phyloP scores from a whole-genome alignment of 2,113 vertebrate species.

The Egretta garzetta region DNA sequence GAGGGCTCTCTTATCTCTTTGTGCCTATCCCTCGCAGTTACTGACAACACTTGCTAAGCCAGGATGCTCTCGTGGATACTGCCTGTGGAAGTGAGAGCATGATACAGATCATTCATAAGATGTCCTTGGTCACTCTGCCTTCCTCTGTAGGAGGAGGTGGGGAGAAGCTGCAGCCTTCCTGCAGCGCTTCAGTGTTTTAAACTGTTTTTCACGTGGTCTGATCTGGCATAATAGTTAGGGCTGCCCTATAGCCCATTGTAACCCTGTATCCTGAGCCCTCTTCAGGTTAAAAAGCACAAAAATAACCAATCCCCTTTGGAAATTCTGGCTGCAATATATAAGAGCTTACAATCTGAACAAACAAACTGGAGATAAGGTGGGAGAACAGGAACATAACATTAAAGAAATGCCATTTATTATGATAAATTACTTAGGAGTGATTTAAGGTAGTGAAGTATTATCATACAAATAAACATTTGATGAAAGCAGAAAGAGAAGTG shows the following conservation, averaged over 20 bases:
- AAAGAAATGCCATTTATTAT: conserved; percentile 24
- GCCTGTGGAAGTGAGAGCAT: background rate
- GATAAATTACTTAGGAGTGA: background rate
- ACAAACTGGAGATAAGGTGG: background rate
- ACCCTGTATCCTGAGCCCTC: background rate
- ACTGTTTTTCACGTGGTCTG: background rate
- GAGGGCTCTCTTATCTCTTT: background rate
- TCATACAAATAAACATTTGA: conserved; percentile 48
- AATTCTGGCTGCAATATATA: background rate
- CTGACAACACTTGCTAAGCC: background rate
- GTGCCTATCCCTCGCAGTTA: background rate
- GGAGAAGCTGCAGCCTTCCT: background rate
- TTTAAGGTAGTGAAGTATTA: conserved; percentile 10
- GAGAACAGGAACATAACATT: background rate
- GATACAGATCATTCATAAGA: background rate
- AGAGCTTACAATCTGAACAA: background rate
- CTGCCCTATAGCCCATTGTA: background rate
- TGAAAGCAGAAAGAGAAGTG: conserved; percentile 24
- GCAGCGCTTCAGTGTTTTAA: background rate
- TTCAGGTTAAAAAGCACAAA: background rate
- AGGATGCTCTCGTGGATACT: background rate
- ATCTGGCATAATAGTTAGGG: background rate
- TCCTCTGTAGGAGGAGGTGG: background rate
- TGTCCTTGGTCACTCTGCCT: background rate
- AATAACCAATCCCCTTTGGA: background rate